These are phyloP conservation scores for Mesocentrotus franciscanus DNA, from an alignment of 53 echinoderm and acorn worm genomes.

Conservation along the genomic window DNA sequence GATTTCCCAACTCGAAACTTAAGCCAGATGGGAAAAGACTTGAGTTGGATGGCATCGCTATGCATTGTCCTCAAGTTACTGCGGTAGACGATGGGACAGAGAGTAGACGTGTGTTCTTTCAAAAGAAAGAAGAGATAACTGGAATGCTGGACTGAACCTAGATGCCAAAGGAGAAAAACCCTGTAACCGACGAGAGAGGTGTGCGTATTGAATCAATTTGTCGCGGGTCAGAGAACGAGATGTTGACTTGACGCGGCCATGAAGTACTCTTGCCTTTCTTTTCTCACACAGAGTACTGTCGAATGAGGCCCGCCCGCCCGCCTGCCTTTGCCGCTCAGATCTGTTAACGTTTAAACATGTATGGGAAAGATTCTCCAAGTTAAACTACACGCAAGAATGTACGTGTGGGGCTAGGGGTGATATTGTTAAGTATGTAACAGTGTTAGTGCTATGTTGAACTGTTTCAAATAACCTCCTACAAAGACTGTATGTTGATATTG, in stretches of 20 bases:
- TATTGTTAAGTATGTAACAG: constrained; percentile 7
- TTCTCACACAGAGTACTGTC: not conserved
- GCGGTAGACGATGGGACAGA: not conserved
- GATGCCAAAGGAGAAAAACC: not conserved
- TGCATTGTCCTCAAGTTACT: constrained; percentile 30
- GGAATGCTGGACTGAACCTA: constrained; percentile 10
- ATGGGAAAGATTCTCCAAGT: constrained; percentile 1
- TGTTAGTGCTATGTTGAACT: not conserved
- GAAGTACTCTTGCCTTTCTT: constrained; percentile 52
- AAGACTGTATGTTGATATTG: constrained; percentile 24
- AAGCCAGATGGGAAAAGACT: constrained; percentile 58
- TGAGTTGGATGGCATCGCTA: constrained; percentile 15
- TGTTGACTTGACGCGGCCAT: constrained; percentile 41
- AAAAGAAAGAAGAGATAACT: constrained; percentile 48
- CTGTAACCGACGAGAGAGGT: constrained; percentile 34
- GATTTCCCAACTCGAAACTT: constrained; percentile 56
- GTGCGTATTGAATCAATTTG: constrained; percentile 56
- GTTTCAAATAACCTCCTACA: constrained; percentile 8
- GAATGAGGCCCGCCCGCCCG: constrained; percentile 17
- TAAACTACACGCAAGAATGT: constrained; percentile 25
- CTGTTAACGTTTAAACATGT: constrained; percentile 62
- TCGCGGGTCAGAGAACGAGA: constrained; percentile 53
- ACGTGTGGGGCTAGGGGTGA: constrained; percentile 33
- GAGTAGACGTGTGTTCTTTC: constrained; percentile 30
- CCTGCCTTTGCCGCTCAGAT: not conserved